Evolutionary conservation across 2,113 vertebrate genomes (phyloP).

Genomic region (Pangasianodon gigas): DNA sequence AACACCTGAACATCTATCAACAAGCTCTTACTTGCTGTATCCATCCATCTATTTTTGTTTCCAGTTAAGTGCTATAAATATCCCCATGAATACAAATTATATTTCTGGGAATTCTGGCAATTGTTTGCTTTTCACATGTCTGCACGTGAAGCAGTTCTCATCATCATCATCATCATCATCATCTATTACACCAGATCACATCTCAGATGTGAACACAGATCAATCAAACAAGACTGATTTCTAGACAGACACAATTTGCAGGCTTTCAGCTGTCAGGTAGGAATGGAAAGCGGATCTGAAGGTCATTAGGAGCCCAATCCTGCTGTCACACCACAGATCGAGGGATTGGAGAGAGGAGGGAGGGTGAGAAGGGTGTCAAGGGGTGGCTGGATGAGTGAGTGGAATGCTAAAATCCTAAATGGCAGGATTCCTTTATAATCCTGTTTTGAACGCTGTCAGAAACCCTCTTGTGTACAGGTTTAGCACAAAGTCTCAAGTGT

Average conservation of each 20-base stretch:
- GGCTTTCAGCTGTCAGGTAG: constrained; percentile 41
- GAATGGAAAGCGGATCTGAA: constrained; percentile 40
- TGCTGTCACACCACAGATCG: constrained; percentile 28
- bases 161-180: neutral
- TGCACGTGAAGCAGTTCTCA: neutral
- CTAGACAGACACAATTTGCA: constrained; percentile 24
- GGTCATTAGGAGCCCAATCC: constrained; percentile 23
- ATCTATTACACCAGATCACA: neutral
- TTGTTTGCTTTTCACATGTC: neutral
- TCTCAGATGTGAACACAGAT: neutral
- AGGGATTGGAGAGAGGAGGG: neutral
- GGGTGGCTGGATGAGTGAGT: constrained; percentile 22
- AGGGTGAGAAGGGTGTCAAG: neutral
- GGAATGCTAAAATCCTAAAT: constrained; percentile 31
- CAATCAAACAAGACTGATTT: neutral
- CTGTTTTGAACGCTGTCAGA: constrained; percentile 11
- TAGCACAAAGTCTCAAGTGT: neutral
- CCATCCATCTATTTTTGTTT: neutral
- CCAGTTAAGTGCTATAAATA: neutral
- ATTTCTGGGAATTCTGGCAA: neutral
- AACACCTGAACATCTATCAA: neutral
- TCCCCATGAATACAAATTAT: neutral
- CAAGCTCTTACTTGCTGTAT: neutral
- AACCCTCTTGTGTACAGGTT: constrained; percentile 34
- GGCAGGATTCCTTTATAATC: constrained; percentile 34